phyloP scores from a whole-genome alignment of 2,888 invertebrate genomes.

The Thereva unica region DNA sequence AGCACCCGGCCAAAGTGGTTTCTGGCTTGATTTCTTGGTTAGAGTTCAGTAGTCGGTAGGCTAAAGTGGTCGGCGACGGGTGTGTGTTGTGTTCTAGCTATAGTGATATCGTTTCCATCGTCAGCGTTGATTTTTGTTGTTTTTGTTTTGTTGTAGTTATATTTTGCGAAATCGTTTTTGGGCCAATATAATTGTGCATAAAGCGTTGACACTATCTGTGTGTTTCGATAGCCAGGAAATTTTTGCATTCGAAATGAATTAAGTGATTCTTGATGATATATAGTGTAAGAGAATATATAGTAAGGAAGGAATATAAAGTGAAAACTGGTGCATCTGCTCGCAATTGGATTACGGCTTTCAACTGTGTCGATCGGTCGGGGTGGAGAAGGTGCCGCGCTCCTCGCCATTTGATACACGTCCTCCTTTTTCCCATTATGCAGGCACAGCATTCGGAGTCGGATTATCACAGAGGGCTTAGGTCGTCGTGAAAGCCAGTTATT shows the following conservation, averaged over 20 bases:
- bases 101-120: too few relatives aligned
- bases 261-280: too few relatives aligned
- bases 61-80: constrained; percentile 5
- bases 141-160: constrained; percentile 3
- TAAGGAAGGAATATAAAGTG: too few relatives aligned
- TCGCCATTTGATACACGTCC: constrained; percentile 9
- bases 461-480: constrained; percentile 16
- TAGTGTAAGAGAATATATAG: too few relatives aligned
- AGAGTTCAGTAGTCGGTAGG: constrained; percentile 22
- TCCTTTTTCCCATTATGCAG: not conserved
- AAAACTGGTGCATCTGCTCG: too few relatives aligned
- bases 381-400: not conserved
- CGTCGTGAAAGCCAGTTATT: constrained; percentile 14
- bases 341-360: not conserved
- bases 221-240: not conserved
- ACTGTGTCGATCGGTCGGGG: constrained; percentile 4
- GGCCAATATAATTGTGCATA: constrained; percentile 5
- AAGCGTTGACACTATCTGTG: constrained; percentile 10
- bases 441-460: too few relatives aligned
- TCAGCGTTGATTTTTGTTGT: not conserved
- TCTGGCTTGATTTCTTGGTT: too few relatives aligned
- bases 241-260: too few relatives aligned
- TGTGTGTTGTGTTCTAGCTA: not conserved
- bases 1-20: too few relatives aligned
- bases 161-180: not conserved